Evolutionary conservation across 2,888 invertebrate species (phyloP).

Genomic region (Tiliacea aurago): DNA sequence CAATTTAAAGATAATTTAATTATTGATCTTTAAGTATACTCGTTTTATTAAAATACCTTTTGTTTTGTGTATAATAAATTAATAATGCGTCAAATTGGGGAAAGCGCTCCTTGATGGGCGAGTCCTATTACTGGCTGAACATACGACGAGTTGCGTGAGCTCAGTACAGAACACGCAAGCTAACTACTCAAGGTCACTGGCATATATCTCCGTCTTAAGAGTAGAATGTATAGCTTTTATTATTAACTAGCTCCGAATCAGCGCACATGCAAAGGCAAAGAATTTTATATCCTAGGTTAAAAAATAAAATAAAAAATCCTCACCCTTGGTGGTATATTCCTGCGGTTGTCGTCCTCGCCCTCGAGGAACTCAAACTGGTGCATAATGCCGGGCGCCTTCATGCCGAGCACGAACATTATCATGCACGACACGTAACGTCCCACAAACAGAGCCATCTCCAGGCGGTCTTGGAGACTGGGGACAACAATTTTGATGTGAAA

Average conservation of each 20-base stretch:
- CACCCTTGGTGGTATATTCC: slow-evolving; percentile 82
- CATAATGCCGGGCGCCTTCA: slow-evolving; percentile 96
- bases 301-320: slow-evolving; percentile 55
- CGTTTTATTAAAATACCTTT: no score
- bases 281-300: no score
- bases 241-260: not conserved
- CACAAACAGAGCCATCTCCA: slow-evolving; percentile 97
- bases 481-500: slow-evolving; percentile 1
- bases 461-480: slow-evolving; percentile 93
- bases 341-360: slow-evolving; percentile 85
- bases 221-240: not conserved
- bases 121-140: no score
- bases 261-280: not conserved
- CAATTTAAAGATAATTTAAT: no score
- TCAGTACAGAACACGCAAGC: no score
- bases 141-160: no score
- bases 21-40: no score
- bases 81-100: no score
- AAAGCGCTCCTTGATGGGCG: no score
- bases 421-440: slow-evolving; percentile 94
- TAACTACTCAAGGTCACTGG: no score
- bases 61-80: no score
- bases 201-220: no score
- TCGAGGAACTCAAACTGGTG: slow-evolving; percentile 91
- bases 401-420: slow-evolving; percentile 95